phyloP scores from a whole-genome alignment of 2,113 vertebrate genomes.

The Pterocles orientalis region DNA sequence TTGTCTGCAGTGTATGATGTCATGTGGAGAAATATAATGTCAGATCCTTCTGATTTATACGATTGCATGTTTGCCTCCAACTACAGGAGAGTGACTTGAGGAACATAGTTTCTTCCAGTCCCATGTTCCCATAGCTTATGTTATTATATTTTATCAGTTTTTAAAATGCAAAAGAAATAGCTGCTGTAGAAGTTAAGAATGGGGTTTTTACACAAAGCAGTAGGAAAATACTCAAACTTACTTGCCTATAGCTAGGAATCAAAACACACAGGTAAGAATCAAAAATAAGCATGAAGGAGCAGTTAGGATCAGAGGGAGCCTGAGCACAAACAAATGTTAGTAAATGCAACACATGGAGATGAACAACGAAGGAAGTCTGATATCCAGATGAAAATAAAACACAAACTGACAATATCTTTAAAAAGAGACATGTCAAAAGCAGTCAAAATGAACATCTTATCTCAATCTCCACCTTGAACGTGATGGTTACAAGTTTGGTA shows the following conservation, averaged over 20 bases:
- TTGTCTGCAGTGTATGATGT: neutral
- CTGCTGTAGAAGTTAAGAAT: neutral
- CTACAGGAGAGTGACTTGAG: neutral
- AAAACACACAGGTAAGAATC: neutral
- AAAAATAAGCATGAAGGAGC: neutral
- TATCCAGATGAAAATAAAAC: neutral
- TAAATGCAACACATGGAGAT: neutral
- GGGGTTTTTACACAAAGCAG: neutral
- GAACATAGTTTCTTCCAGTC: neutral
- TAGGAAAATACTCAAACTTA: neutral
- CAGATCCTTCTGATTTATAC: neutral
- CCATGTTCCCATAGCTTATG: neutral
- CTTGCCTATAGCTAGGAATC: neutral
- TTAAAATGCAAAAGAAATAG: neutral
- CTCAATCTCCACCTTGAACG: neutral
- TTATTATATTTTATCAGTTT: neutral
- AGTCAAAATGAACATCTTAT: neutral
- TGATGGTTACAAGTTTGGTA: neutral
- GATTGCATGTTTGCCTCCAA: neutral
- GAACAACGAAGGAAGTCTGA: neutral
- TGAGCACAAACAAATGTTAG: neutral
- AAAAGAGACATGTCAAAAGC: neutral
- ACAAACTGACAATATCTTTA: neutral
- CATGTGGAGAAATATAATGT: neutral
- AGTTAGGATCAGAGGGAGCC: neutral